Evolutionary conservation across 2,797 vertebrate genomes (phyloP).

Genomic region (Botia almorhae): DNA sequence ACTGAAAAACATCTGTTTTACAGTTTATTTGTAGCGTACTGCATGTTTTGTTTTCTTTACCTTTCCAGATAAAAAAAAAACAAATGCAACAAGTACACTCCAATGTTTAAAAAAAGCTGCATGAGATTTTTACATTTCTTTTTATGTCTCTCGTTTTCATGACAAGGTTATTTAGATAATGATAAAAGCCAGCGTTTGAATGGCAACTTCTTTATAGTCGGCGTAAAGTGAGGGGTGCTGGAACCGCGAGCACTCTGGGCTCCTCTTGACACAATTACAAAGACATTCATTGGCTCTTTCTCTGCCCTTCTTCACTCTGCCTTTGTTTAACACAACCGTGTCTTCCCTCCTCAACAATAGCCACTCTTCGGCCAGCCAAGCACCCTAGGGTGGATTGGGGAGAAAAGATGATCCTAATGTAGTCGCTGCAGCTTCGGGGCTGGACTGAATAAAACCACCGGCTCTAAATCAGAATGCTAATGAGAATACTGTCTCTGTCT

Average conservation of each 20-base stretch:
- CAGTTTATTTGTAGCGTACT: not conserved
- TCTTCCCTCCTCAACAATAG: constrained; percentile 67
- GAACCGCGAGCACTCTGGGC: constrained; percentile 68
- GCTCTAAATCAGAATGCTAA: constrained; percentile 71
- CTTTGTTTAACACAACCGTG: constrained; percentile 76
- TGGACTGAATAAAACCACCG: constrained; percentile 71
- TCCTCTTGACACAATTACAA: constrained; percentile 77
- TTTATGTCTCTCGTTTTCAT: not conserved
- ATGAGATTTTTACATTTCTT: constrained; percentile 34
- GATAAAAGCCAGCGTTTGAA: constrained; percentile 66
- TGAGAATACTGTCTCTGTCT: constrained; percentile 61
- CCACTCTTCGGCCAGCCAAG: constrained; percentile 63
- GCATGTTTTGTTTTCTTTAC: constrained; percentile 8
- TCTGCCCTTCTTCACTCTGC: constrained; percentile 66
- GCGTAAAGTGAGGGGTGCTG: constrained; percentile 68
- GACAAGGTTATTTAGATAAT: constrained; percentile 56
- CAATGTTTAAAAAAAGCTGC: constrained; percentile 52
- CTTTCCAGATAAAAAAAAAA: not conserved
- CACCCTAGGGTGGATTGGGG: constrained; percentile 68
- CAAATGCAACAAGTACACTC: constrained; percentile 56
- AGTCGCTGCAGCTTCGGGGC: constrained; percentile 67
- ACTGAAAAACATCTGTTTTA: not conserved
- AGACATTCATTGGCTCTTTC: constrained; percentile 69
- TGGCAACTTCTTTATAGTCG: constrained; percentile 70
- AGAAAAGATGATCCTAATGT: constrained; percentile 76